Base-by-base conservation (phyloP, 2,113 vertebrate genomes). In the Orcinus orca region DNA sequence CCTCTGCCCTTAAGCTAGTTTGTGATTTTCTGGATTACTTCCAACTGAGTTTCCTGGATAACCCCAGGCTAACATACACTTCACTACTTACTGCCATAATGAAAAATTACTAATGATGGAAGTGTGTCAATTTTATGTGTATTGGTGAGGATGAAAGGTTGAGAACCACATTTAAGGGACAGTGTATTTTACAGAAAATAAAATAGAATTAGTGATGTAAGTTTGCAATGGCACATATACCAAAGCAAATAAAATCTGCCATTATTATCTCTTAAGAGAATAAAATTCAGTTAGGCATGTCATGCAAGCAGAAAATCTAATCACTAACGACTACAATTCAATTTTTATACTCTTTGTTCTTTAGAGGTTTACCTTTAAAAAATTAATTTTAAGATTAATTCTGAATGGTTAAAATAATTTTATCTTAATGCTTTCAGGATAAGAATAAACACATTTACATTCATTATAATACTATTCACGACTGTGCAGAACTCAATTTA, bases 351-450 rank as follows among this genome's bases (percentile, higher is more conserved):
- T 12, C 84, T 88, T 88, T 80, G 31, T 3, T 91, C 50, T 92
- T 68, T 55, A 58, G 8, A 92, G 12, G 21, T 76, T 79, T 85
- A 70, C 6, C 86, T 94, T 36, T 20, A 92, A 83, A 91, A 87
- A 95, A 12, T 38, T 90, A 65, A 93, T 26, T 76, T 86, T 73
- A 96, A 83, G 8, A 95, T 62, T 83, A 97, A 94, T 93, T 87
- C 44, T 68, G 31, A 93, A 70, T 47, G 17, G 8, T 60, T 95
- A 95, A 20, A 96, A 60, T 74, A 81, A 73, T 67, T 71, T 77
- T 76, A 93, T 84, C 25, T 87, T 80, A 73, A 47, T 91, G 82
- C 62, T 95, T 92, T 89, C 2, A 47, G 31, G 25, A 77, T 44
- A 92, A 89, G 23, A 80, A 80, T 63, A 94, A 96, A 96, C 8